These are phyloP conservation scores for Sarcophaga peregrina DNA, from an alignment of 1,140 invertebrate species.

Conservation along the genomic window DNA sequence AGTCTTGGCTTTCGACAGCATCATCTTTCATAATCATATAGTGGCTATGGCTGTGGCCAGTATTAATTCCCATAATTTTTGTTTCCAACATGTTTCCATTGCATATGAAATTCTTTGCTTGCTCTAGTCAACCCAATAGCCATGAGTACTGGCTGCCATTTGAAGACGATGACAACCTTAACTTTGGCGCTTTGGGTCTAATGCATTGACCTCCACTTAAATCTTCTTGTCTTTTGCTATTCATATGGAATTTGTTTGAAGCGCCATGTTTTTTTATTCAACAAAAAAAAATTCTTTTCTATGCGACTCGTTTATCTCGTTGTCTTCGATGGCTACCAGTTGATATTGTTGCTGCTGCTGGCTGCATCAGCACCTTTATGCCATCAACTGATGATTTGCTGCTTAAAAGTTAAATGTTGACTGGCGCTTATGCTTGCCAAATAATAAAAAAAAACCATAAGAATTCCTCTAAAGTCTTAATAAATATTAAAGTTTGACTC, in stretches of 20 bases:
- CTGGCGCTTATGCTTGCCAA: not conserved
- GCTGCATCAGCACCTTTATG: not conserved
- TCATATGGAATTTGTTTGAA: not conserved
- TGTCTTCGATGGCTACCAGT: not conserved
- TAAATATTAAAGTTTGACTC: not conserved
- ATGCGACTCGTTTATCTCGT: not conserved
- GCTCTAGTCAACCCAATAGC: no score
- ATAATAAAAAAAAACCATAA: no score
- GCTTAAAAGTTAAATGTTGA: no score
- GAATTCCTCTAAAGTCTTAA: not conserved
- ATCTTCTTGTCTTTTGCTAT: not conserved
- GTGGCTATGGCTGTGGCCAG: no score
- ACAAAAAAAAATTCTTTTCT: not conserved
- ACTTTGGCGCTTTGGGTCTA: constrained; percentile 2
- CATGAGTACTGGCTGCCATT: no score
- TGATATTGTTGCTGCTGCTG: not conserved
- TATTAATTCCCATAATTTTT: no score
- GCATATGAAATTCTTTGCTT: no score
- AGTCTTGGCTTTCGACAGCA: no score
- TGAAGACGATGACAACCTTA: constrained; percentile 21
- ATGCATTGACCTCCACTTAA: constrained; percentile 16
- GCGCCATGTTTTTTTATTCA: constrained; percentile 11
- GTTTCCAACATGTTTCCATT: no score
- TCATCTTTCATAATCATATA: no score
- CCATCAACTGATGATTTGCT: no score